Percentiles rank a stretch among this genome's conserved stretches.
Evolutionary conservation across 2,113 vertebrate species (phyloP).

Genomic region (Ursus arctos): DNA sequence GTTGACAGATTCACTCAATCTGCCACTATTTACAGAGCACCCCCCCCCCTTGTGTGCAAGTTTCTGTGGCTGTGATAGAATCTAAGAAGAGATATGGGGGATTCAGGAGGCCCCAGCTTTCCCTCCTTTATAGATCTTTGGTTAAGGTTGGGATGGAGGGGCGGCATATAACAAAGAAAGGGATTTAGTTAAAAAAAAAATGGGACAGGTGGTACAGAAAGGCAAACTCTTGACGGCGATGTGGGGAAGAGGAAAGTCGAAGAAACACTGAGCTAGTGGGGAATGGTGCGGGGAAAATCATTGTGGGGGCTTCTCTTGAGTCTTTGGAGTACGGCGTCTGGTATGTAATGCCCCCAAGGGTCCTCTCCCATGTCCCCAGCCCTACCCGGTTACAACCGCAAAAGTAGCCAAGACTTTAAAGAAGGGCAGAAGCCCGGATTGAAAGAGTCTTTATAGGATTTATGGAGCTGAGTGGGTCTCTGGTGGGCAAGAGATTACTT

Average conservation of each 20-base stretch:
- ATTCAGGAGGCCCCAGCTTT: background rate
- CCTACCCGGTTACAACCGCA: background rate
- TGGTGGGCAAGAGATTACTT: background rate
- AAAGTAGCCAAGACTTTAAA: conserved; percentile 2
- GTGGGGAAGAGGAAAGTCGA: background rate
- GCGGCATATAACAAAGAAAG: background rate
- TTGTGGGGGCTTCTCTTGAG: background rate
- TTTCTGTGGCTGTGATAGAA: background rate
- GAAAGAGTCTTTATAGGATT: background rate
- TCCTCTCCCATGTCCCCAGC: background rate
- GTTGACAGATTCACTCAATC: background rate
- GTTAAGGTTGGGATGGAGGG: background rate
- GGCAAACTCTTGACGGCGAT: background rate
- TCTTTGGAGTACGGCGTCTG: background rate
- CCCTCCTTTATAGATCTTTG: background rate
- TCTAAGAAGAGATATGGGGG: background rate
- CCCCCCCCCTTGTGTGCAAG: background rate
- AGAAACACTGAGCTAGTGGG: background rate
- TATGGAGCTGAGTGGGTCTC: background rate
- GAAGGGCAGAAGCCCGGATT: background rate
- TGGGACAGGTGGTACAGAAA: background rate
- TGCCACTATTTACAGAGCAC: background rate
- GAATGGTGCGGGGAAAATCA: background rate
- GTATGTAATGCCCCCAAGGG: background rate
- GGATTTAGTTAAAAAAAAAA: background rate